phyloP scores from a whole-genome alignment of 2,888 invertebrate genomes.

The Hydraecia micacea region DNA sequence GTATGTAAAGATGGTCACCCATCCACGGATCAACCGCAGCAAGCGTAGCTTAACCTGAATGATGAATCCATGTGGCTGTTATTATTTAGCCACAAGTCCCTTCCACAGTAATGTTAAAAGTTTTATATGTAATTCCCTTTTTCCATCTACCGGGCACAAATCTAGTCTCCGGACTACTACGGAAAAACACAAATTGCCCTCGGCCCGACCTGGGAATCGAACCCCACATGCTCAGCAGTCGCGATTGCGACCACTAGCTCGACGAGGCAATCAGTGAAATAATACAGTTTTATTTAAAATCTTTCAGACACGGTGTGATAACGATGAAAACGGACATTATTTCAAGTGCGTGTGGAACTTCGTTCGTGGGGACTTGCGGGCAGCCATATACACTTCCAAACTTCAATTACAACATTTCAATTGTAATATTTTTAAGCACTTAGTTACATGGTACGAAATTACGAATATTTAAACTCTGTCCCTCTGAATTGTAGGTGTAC shows the following conservation, averaged over 20 bases:
- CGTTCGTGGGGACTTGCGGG: neutral
- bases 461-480: neutral
- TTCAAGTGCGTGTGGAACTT: constrained; percentile 2
- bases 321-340: constrained; percentile 10
- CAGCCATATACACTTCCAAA: constrained; percentile 1
- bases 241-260: too few relatives aligned
- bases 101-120: too few relatives aligned
- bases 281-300: neutral
- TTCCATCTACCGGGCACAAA: neutral
- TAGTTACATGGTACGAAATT: neutral
- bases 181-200: neutral
- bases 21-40: too few relatives aligned
- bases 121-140: neutral
- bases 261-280: neutral
- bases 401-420: constrained; percentile 11
- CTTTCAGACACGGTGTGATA: constrained; percentile 26
- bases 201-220: neutral
- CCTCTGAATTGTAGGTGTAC: neutral
- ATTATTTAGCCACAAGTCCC: too few relatives aligned
- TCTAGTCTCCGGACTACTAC: neutral
- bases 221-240: neutral
- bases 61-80: too few relatives aligned
- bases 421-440: neutral
- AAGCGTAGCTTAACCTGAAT: too few relatives aligned
- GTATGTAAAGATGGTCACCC: too few relatives aligned